Evolutionary conservation across 2,888 invertebrate species (phyloP).

Genomic region (Lepidocyrtinus sp.): DNA sequence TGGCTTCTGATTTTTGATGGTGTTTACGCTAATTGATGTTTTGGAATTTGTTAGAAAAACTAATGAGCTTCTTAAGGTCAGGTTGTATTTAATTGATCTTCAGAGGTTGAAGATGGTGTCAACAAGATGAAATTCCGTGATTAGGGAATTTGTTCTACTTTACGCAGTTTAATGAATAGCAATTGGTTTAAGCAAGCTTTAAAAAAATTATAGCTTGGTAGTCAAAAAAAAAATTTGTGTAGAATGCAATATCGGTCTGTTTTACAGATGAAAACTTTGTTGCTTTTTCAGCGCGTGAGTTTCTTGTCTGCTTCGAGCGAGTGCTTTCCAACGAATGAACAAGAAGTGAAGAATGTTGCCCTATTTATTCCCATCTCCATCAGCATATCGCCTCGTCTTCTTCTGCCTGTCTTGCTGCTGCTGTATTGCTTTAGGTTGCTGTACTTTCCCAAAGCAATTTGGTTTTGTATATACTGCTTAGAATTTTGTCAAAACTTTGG

Average conservation of each 20-base stretch:
- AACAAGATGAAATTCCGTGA: background rate
- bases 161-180: no score
- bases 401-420: background rate
- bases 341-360: background rate
- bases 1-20: background rate
- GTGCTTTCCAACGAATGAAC: conserved; percentile 49
- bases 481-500: background rate
- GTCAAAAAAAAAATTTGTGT: background rate
- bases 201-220: background rate
- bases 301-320: conserved; percentile 24
- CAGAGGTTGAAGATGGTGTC: conserved; percentile 33
- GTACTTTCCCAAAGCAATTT: background rate
- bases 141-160: background rate
- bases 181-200: background rate
- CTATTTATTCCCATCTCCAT: conserved; percentile 45
- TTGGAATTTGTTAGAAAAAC: conserved; percentile 22
- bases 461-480: background rate
- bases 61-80: conserved; percentile 9
- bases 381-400: conserved; percentile 22
- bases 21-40: background rate
- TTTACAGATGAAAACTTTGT: background rate
- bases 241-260: background rate
- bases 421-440: background rate
- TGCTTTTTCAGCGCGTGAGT: conserved; percentile 1
- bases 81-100: conserved; percentile 16